phyloP scores from a whole-genome alignment of 2,113 vertebrate genomes.

The Chroicocephalus ridibundus region DNA sequence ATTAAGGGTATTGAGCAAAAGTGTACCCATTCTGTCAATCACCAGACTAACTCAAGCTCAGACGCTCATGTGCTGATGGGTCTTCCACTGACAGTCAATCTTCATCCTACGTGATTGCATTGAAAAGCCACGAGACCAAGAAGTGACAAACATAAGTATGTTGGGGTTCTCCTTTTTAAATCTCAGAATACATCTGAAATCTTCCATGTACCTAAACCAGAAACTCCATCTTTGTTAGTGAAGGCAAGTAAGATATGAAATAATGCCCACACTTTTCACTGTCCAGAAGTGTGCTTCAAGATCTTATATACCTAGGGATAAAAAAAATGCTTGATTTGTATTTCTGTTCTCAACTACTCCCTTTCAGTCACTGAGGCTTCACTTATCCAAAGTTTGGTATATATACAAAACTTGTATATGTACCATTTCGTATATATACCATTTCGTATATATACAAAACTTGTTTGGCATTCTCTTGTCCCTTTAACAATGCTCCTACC shows the following conservation, averaged over 20 bases:
- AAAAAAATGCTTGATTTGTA: background rate
- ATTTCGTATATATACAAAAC: background rate
- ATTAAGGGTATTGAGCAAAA: background rate
- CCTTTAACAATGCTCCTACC: background rate
- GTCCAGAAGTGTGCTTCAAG: background rate
- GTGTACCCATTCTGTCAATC: background rate
- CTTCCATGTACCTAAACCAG: background rate
- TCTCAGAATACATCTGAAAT: background rate
- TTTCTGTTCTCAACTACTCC: background rate
- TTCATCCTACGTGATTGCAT: background rate
- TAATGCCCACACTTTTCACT: background rate
- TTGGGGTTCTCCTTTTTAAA: background rate
- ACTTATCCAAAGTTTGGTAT: background rate
- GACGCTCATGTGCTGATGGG: background rate
- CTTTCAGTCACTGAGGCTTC: background rate
- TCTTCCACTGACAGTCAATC: background rate
- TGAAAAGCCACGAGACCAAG: background rate
- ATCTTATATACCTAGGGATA: background rate
- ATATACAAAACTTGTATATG: too few relatives aligned
- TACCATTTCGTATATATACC: too few relatives aligned
- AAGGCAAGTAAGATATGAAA: background rate
- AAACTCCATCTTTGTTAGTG: background rate
- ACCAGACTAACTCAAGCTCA: background rate
- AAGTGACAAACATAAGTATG: background rate
- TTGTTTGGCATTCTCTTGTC: background rate